Evolutionary conservation across 2,797 vertebrate genomes (phyloP), one percentile per base, ranked within the genome.

Genomic region (Pipistrellus nathusii): DNA sequence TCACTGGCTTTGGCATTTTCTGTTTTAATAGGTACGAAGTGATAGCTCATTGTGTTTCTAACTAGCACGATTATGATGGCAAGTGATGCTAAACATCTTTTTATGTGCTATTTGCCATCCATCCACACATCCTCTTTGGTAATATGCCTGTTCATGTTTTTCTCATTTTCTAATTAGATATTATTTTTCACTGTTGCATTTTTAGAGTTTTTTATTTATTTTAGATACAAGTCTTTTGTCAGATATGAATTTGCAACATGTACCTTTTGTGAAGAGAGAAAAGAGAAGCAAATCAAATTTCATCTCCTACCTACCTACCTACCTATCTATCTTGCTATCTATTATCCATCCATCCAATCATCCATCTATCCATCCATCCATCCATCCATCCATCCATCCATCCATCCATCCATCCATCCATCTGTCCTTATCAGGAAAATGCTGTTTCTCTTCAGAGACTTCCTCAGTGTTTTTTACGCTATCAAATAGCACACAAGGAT

Each of bases 401-500:
- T n/a, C 38, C 10, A 27, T 14, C 57, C 25, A 30, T 59, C 51
- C 93, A 23, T 55, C 57, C 93, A 69, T n/a, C 23, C 14, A 35
- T 12, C 69, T 14, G 17, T 38, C 64, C 10, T 48, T 75, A 9
- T 73, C 51, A 87, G 66, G 27, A 55, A 85, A 72, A 85, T 83
- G 7, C 11, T 91, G 8, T 38, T 84, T 85, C 27, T 71, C 23
- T 18, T 72, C 32, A 7, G 25, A 73, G 23, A 57, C 59, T 66
- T 51, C 53, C n/a, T 21, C 3, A 69, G 68, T 30, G n/a, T 6
- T 23, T 76, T 81, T 38, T 41, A 27, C 25, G 93, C 88, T 95
- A 25, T 68, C 46, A 85, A 48, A 94, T 62, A 84, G 27, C 23
- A 83, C 62, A 21, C 53, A 83, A 69, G 90, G 95, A 94, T 90